These are phyloP conservation scores for Myxocyprinus asiaticus DNA, from an alignment of 2,113 vertebrate genomes.

Conservation along the genomic window DNA sequence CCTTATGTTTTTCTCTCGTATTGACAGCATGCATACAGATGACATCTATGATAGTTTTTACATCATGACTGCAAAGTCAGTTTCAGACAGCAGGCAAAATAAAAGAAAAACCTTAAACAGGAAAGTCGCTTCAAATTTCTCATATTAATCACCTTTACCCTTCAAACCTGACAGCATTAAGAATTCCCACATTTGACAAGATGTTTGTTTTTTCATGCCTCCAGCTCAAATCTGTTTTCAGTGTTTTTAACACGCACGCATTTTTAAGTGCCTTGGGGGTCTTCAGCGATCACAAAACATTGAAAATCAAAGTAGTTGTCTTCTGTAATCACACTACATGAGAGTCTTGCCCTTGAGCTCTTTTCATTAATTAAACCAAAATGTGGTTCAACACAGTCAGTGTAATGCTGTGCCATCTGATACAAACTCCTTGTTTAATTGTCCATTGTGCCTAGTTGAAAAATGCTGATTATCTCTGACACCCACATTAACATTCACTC, in stretches of 20 bases:
- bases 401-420: neutral
- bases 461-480: neutral
- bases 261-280: constrained; percentile 35
- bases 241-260: constrained; percentile 12
- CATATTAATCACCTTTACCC: constrained; percentile 20
- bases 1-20: neutral
- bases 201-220: constrained; percentile 26
- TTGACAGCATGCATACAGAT: neutral
- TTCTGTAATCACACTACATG: constrained; percentile 9
- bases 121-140: neutral
- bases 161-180: constrained; percentile 20
- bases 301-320: constrained; percentile 13
- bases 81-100: neutral
- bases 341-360: constrained; percentile 9
- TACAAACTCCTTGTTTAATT: constrained; percentile 4
- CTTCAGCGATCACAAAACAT: constrained; percentile 11
- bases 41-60: constrained; percentile 1
- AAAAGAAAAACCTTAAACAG: neutral
- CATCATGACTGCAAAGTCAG: neutral
- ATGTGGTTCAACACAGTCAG: neutral
- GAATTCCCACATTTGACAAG: constrained; percentile 26
- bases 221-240: constrained; percentile 18
- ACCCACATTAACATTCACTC: neutral
- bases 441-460: neutral
- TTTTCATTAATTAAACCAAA: constrained; percentile 23